phyloP scores from a whole-genome alignment of 2,888 invertebrate species.

The Tolmerus cingulatus region DNA sequence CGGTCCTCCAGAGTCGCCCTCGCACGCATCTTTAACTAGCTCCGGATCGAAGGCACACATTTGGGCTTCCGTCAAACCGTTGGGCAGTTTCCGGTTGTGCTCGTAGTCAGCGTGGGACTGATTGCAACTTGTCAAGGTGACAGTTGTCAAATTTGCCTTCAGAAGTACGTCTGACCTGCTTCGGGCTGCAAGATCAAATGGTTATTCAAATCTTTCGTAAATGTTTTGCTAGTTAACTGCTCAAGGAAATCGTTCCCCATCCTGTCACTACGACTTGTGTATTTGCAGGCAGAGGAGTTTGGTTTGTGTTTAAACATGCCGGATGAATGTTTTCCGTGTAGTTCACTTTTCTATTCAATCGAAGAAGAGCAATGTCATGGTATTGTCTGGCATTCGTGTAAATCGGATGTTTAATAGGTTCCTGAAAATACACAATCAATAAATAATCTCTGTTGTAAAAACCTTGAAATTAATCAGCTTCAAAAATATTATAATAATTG shows the following conservation, averaged over 20 bases:
- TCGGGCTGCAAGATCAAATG: slow-evolving; percentile 47
- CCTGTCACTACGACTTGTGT: slow-evolving; percentile 51
- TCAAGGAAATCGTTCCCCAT: slow-evolving; percentile 50
- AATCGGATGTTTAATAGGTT: slow-evolving; percentile 45
- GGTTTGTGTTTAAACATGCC: slow-evolving; percentile 52
- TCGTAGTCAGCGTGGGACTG: slow-evolving; percentile 43
- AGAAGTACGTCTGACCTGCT: slow-evolving; percentile 48
- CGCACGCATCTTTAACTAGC: slow-evolving; percentile 55
- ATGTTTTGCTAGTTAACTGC: neutral
- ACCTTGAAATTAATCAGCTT: neutral
- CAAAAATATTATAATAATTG: too few relatives aligned
- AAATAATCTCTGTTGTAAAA: neutral
- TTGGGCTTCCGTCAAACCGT: slow-evolving; percentile 49
- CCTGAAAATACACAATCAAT: slow-evolving; percentile 38
- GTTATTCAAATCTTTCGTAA: neutral
- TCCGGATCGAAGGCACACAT: slow-evolving; percentile 52
- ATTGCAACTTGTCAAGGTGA: slow-evolving; percentile 48
- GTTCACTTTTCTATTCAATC: slow-evolving; percentile 44
- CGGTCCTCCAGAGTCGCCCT: slow-evolving; percentile 60
- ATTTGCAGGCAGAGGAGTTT: slow-evolving; percentile 41
- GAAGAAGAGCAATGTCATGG: slow-evolving; percentile 54
- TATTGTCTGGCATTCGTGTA: slow-evolving; percentile 45
- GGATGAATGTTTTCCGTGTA: slow-evolving; percentile 49
- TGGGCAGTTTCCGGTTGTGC: slow-evolving; percentile 16
- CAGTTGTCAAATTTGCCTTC: slow-evolving; percentile 51